phyloP scores from a whole-genome alignment of 1,140 invertebrate genomes.

The Drosophila ananassae region DNA sequence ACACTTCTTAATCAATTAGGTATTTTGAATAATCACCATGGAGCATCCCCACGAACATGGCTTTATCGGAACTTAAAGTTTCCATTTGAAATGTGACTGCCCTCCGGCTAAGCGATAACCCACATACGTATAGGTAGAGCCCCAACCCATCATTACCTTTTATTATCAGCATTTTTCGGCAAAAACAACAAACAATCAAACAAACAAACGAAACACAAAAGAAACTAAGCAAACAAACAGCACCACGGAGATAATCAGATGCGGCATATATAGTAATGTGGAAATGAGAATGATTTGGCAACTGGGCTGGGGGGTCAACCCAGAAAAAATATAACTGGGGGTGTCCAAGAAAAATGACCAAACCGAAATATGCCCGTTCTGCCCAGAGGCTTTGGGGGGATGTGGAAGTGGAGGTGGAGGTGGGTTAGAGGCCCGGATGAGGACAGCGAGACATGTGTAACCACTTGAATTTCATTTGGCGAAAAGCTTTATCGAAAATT shows the following conservation, averaged over 20 bases:
- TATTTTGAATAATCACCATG: background rate
- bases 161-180: slow-evolving; percentile 51
- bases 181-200: slow-evolving; percentile 65
- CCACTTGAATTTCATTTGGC: slow-evolving; percentile 82
- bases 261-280: slow-evolving; percentile 72
- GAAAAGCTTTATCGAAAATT: slow-evolving; percentile 82
- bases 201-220: slow-evolving; percentile 47
- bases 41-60: slow-evolving; percentile 8
- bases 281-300: slow-evolving; percentile 63
- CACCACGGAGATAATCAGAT: slow-evolving; percentile 68
- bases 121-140: slow-evolving; percentile 32
- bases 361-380: slow-evolving; percentile 11
- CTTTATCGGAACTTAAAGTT: slow-evolving; percentile 41
- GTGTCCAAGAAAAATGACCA: slow-evolving; percentile 68
- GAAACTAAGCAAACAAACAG: slow-evolving; percentile 69
- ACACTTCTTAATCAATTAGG: background rate
- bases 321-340: background rate
- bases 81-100: slow-evolving; percentile 17
- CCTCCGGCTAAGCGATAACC: slow-evolving; percentile 29
- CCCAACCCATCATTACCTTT: slow-evolving; percentile 62
- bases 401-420: background rate
- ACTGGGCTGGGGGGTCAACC: background rate
- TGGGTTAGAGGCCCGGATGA: background rate
- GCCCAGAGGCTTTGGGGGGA: background rate
- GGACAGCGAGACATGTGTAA: slow-evolving; percentile 65